phyloP scores from a whole-genome alignment of 2,888 invertebrate genomes.

The Orthosia incerta region DNA sequence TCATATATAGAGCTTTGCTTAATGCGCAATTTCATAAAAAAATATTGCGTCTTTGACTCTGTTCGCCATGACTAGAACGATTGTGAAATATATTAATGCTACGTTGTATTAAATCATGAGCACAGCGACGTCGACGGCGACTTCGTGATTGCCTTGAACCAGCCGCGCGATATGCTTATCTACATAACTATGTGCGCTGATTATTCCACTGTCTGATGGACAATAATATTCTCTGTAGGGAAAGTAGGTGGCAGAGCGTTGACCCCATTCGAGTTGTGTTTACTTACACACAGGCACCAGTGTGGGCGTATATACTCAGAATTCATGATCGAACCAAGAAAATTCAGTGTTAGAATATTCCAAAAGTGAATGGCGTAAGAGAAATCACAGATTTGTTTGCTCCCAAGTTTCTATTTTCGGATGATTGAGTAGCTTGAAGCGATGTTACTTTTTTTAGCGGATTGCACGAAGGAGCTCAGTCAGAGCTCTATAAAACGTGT shows the following conservation, averaged over 20 bases:
- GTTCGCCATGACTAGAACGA: slow-evolving; percentile 10
- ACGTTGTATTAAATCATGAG: slow-evolving; percentile 27
- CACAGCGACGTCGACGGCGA: slow-evolving; percentile 24
- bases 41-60: slow-evolving; percentile 28
- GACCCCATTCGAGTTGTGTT: slow-evolving; percentile 74
- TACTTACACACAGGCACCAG: slow-evolving; percentile 66
- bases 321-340: slow-evolving; percentile 65
- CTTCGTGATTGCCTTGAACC: slow-evolving; percentile 59
- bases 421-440: slow-evolving; percentile 71
- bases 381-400: slow-evolving; percentile 71
- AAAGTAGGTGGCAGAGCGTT: slow-evolving; percentile 83
- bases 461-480: slow-evolving; percentile 60
- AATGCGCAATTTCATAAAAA: slow-evolving; percentile 9
- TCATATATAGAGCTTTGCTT: neutral
- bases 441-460: slow-evolving; percentile 65
- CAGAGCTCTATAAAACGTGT: slow-evolving; percentile 54
- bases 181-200: slow-evolving; percentile 59
- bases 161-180: slow-evolving; percentile 61
- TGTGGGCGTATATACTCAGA: slow-evolving; percentile 63
- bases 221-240: slow-evolving; percentile 72
- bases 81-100: slow-evolving; percentile 37
- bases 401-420: slow-evolving; percentile 73
- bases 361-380: slow-evolving; percentile 70
- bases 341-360: slow-evolving; percentile 62
- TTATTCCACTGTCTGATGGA: slow-evolving; percentile 65